Base-by-base conservation (phyloP, 2,888 invertebrate species). In the Phengaris alcon region DNA sequence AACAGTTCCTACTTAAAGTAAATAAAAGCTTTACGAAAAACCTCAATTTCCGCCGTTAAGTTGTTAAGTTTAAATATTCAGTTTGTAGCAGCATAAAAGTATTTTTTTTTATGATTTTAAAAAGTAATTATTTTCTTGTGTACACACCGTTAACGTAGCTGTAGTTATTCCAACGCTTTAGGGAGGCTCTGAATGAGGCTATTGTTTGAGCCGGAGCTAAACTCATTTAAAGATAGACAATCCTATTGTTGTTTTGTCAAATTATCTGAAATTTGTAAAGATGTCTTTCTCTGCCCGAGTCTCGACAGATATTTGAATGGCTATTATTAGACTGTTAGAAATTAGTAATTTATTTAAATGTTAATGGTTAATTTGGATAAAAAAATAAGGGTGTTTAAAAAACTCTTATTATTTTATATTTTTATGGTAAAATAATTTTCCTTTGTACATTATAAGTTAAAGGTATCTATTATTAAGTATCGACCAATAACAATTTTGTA, bases 191-290 rank as follows among this genome's bases (percentile, higher is more conserved):
- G 88, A 90, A 89, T 89, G 89, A 90, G 87, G 86, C 85, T 83
- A 88, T 90, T 90, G 89, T 90, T 84, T 86, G 83, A 81, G 73
- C 84, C 85, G 84, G 82, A 84, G 84, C 86, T 84, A 86, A 85
- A 84, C 87, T 87, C 86, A 88, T 90, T 89, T 89, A 84, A 86
- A 88, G 86, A 89, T 86, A 89, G 88, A 90, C 90, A 90, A 90
- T 90, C 87, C 88, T 86, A 89, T 88, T 89, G 89, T 89, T 86
- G 84, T 86, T 84, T 84, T 86, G 84, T 79, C 80, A 79, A 81
- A 80, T 78, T 73, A 89, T 87, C 84, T 87, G 84, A 86, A 90
- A 88, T 88, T 88, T 86, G 87, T 87, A 85, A 84, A 83, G 85
- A 87, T 87, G 87, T 86, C 87, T 87, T 86, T 86, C 84, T 82